Evolutionary conservation across 2,797 vertebrate species (phyloP).

Genomic region (Peromyscus melanophrys): DNA sequence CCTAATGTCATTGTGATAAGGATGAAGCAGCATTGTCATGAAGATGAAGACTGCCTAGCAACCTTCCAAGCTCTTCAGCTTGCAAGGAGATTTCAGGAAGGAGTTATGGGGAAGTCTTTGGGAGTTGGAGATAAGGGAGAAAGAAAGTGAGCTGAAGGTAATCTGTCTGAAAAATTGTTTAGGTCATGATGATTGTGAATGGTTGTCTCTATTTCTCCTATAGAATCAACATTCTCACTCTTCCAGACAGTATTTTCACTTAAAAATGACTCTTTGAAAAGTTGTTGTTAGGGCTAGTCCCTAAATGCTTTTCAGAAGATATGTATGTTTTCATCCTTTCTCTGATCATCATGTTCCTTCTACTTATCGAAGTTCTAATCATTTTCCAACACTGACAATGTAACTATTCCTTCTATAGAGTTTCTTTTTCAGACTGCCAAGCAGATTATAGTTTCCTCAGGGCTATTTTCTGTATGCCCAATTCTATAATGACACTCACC

Average conservation of each 20-base stretch:
- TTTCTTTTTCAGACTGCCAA: background rate
- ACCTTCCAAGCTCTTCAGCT: background rate
- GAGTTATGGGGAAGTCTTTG: background rate
- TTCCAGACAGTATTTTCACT: background rate
- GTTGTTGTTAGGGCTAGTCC: background rate
- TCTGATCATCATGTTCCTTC: background rate
- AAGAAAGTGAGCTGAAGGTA: background rate
- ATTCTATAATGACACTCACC: background rate
- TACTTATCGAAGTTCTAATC: background rate
- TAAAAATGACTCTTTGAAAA: background rate
- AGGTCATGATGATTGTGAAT: background rate
- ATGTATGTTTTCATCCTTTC: background rate
- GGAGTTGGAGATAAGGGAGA: background rate
- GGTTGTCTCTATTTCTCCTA: background rate
- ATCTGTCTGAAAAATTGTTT: background rate
- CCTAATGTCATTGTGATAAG: background rate
- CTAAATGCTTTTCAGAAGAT: background rate
- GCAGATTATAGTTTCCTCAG: background rate
- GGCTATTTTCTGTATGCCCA: background rate
- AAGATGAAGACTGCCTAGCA: background rate
- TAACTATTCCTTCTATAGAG: background rate
- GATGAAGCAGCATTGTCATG: background rate
- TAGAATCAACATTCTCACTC: background rate
- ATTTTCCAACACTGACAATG: background rate
- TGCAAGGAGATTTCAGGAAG: background rate